Evolutionary conservation across 2,888 invertebrate species (phyloP).

Genomic region (Cephus spinipes): DNA sequence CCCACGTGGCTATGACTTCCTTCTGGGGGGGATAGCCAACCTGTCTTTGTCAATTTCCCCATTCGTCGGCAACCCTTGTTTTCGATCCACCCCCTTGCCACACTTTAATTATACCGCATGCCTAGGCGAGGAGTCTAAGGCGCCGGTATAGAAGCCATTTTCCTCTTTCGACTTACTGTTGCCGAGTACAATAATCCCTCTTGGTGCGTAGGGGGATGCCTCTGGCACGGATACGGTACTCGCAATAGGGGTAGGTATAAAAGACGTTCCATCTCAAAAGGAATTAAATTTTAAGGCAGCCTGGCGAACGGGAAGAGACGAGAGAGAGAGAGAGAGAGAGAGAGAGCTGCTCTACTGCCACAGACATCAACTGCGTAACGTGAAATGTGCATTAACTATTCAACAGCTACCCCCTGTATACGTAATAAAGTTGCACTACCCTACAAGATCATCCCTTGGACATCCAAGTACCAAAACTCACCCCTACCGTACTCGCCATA

Average conservation of each 20-base stretch:
- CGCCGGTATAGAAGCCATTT: not conserved
- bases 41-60: slow-evolving; percentile 18
- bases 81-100: slow-evolving; percentile 4
- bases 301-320: not conserved
- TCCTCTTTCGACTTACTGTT: not conserved
- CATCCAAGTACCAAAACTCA: no score
- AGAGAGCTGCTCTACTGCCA: not conserved
- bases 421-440: no score
- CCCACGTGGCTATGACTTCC: not conserved
- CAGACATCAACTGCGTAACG: not conserved
- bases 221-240: not conserved
- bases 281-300: not conserved
- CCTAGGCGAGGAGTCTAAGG: not conserved
- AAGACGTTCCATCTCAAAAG: not conserved
- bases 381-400: no score
- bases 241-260: not conserved
- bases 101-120: slow-evolving; percentile 1
- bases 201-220: not conserved
- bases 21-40: not conserved
- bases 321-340: no score
- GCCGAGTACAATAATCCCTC: no score
- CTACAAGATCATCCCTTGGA: no score
- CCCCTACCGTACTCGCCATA: no score
- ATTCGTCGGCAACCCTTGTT: slow-evolving; percentile 3
- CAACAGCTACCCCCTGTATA: no score